Evolutionary conservation across 2,113 vertebrate genomes (phyloP).

Genomic region (Mustela lutreola): DNA sequence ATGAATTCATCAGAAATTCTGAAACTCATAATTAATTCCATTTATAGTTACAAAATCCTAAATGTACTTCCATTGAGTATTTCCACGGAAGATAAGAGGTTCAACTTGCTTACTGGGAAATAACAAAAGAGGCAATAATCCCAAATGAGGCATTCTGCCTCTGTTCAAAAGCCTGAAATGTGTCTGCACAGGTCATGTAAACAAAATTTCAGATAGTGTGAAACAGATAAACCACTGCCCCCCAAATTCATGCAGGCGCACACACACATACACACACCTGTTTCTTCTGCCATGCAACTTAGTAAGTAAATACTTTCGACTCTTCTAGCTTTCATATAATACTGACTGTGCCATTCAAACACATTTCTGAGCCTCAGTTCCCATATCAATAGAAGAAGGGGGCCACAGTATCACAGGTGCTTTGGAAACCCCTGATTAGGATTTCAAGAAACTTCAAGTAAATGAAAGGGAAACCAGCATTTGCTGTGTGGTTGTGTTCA

Average conservation of each 20-base stretch:
- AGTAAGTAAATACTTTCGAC: neutral
- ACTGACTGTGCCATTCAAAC: neutral
- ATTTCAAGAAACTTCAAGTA: neutral
- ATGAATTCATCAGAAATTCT: slow-evolving; percentile 34
- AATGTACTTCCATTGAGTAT: neutral
- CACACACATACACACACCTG: neutral
- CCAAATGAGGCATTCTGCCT: slow-evolving; percentile 23
- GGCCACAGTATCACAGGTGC: neutral
- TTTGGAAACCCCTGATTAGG: neutral
- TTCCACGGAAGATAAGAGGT: neutral
- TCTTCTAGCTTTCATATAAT: neutral
- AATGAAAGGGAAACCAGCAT: slow-evolving; percentile 17
- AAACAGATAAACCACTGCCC: neutral
- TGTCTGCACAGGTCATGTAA: neutral
- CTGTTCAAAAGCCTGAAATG: slow-evolving; percentile 21
- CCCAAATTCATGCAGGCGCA: neutral
- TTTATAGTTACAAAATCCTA: neutral
- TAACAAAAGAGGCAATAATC: neutral
- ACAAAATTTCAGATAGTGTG: neutral
- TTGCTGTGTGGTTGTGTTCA: neutral
- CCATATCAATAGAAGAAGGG: neutral
- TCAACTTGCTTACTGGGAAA: neutral
- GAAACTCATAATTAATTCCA: slow-evolving; percentile 36
- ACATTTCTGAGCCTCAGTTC: neutral
- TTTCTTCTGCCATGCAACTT: neutral